Percentiles rank a stretch among this genome's conserved stretches.
Conservation (phyloP, 2,113 vertebrate genomes). For the Colaptes auratus region DNA sequence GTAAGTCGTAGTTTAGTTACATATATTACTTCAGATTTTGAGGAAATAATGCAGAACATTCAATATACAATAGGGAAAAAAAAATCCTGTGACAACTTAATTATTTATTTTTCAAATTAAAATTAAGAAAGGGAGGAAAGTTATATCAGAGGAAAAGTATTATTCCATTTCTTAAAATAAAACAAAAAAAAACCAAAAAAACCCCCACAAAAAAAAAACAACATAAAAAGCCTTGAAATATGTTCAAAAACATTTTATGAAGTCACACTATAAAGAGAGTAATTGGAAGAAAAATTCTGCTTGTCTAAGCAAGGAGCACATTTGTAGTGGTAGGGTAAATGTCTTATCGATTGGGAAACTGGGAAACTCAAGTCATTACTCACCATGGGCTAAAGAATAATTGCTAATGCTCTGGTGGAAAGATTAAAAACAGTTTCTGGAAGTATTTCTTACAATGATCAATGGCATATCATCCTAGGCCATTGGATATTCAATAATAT, state of each 20-base stretch:
- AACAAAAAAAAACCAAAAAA: not conserved
- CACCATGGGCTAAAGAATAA: constrained; percentile 88
- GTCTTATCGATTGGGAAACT: constrained; percentile 89
- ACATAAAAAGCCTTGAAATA: constrained; percentile 65
- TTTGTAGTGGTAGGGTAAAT: constrained; percentile 86
- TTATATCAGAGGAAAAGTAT: not conserved
- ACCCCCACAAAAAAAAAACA: too few relatives aligned
- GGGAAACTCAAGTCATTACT: constrained; percentile 88
- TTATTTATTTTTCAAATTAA: constrained; percentile 52
- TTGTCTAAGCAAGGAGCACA: constrained; percentile 84
- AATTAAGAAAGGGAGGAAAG: not conserved
- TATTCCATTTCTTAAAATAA: constrained; percentile 57
- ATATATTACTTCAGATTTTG: not conserved
- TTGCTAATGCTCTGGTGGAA: constrained; percentile 86
- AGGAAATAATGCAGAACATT: constrained; percentile 2
- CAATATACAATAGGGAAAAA: not conserved
- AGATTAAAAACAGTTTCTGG: constrained; percentile 91
- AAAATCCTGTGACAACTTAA: constrained; percentile 32
- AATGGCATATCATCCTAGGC: constrained; percentile 87
- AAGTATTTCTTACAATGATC: constrained; percentile 92
- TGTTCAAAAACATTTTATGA: constrained; percentile 81
- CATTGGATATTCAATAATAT: constrained; percentile 89
- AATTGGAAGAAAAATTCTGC: constrained; percentile 88
- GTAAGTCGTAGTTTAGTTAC: not conserved
- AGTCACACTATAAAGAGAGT: constrained; percentile 79